These are phyloP conservation scores for Epizoanthus scotinus DNA, from an alignment of 92 coral and sea anemone genomes.

Conservation along the genomic window DNA sequence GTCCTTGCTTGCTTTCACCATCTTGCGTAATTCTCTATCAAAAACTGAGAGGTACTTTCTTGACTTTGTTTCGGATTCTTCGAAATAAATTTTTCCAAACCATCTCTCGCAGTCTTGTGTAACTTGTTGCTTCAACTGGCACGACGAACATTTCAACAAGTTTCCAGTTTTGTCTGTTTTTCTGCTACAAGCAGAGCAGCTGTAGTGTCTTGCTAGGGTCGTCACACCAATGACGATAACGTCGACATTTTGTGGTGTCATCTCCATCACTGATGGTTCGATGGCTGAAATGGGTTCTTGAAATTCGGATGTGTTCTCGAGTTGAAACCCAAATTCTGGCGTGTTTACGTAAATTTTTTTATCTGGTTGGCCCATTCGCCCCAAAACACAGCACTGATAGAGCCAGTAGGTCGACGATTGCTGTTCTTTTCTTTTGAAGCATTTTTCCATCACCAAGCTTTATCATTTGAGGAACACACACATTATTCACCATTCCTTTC, in stretches of 20 bases:
- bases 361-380: neutral
- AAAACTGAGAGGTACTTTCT: neutral
- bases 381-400: neutral
- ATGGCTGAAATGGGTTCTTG: neutral
- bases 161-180: neutral
- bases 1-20: neutral
- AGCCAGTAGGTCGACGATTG: slow-evolving; percentile 2
- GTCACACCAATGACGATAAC: slow-evolving; percentile 2
- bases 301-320: neutral
- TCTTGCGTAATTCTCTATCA: neutral
- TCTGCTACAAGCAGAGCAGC: slow-evolving; percentile 7
- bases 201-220: neutral
- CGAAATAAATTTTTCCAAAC: slow-evolving; percentile 3
- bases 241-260: neutral
- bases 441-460: neutral
- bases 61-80: neutral
- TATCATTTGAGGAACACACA: neutral
- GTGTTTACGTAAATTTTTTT: neutral
- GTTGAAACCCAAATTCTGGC: neutral
- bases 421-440: neutral
- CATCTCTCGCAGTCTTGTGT: neutral
- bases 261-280: neutral
- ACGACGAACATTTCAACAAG: neutral
- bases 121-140: neutral
- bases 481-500: slow-evolving; percentile 3